Evolutionary conservation across 2,113 vertebrate species (phyloP), one percentile per base, ranked within the genome.

Genomic region (Salvator merianae): DNA sequence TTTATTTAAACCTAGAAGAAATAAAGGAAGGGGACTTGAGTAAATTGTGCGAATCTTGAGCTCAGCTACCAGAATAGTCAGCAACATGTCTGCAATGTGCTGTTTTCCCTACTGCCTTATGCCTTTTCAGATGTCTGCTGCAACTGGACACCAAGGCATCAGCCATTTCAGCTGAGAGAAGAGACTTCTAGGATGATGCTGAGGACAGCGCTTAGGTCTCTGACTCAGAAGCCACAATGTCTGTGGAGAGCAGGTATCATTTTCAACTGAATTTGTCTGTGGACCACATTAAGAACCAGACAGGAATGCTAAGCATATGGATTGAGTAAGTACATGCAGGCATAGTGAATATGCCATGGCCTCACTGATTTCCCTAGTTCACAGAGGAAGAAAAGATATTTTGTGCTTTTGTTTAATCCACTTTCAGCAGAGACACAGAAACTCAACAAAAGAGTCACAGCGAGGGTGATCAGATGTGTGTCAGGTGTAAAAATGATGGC

Each of bases 251-350:
- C 32, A 69, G 32, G 32, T 77, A 69, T 59, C 26, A 16, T 14
- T 59, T 77, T 38, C 28, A 53, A 83, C 20, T 68, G 43, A 55
- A 77, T 77, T 70, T 70, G 55, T n/a, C 10, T 77, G 30, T 74
- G 55, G 30, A 84, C 5, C 74, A 55, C 10, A 70, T 77, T 77
- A 84, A 77, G 50, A 20, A n/a, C n/a, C 65, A 70, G 77, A 55
- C 34, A n/a, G 36, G 65, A 72, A 55, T 66, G 62, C 24, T 66
- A 32, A 83, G 12, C 50, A 22, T 75, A 36, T 36, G n/a, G 32
- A 22, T 59, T n/a, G 18, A 79, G 28, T 3, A 24, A 62, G 77
- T 70, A 34, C 20, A 55, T 9, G 28, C 47, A 59, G 62, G 12
- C 5, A 53, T n/a, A 84, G 14, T 32, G 30, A 24, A 59, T 69